phyloP scores from a whole-genome alignment of 2,113 vertebrate genomes.

The Aegotheles bennettii region DNA sequence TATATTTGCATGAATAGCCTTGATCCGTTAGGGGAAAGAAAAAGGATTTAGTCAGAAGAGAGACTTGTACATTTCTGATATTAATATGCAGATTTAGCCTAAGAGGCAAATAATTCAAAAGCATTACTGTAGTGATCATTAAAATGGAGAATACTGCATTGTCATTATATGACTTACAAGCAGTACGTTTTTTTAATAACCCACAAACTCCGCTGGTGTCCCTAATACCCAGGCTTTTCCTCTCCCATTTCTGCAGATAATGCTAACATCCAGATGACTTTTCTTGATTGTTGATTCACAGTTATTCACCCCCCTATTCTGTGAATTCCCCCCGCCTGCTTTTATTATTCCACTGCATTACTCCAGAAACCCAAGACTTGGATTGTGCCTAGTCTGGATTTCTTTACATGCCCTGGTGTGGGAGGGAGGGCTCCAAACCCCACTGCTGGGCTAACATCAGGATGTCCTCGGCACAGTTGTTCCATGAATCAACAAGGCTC shows the following conservation, averaged over 20 bases:
- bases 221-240: background rate
- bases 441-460: fast-evolving
- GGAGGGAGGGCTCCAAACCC: background rate
- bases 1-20: background rate
- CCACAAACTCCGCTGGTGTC: background rate
- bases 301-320: background rate
- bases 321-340: background rate
- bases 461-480: background rate
- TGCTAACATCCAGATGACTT: background rate
- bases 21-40: background rate
- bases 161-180: background rate
- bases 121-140: background rate
- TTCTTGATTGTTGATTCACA: background rate
- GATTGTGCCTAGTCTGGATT: background rate
- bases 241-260: background rate
- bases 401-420: background rate
- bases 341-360: background rate
- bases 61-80: background rate
- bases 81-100: slow-evolving; percentile 4
- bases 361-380: background rate
- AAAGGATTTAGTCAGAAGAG: background rate
- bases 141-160: background rate
- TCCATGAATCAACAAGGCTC: background rate
- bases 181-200: background rate
- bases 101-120: slow-evolving; percentile 17